Conservation (phyloP, 2,888 invertebrate genomes). For the Lathronympha strigana region DNA sequence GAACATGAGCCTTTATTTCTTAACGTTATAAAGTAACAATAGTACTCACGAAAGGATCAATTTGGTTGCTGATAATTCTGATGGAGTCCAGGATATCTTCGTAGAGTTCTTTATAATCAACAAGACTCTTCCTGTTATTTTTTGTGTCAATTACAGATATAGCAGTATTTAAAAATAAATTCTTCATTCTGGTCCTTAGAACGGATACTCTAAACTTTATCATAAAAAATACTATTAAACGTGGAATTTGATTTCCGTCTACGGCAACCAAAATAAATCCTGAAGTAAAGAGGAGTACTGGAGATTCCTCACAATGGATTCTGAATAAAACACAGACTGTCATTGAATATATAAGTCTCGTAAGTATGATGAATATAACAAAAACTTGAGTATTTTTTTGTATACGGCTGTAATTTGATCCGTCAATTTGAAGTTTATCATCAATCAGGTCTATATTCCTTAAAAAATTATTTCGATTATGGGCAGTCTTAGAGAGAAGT, state of each 20-base stretch:
- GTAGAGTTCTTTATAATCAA: conserved; percentile 22
- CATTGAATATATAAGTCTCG: conserved; percentile 28
- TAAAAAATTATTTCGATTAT: conserved; percentile 15
- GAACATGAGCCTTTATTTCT: not conserved
- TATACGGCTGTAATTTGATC: conserved; percentile 23
- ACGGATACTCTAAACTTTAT: conserved; percentile 31
- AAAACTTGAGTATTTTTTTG: conserved; percentile 7
- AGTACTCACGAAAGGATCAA: conserved; percentile 40
- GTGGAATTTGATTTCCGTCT: conserved; percentile 37
- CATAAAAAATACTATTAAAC: conserved; percentile 29
- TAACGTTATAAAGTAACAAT: not conserved
- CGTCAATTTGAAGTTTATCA: conserved; percentile 19
- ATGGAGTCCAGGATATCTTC: conserved; percentile 33
- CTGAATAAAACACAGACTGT: conserved; percentile 33
- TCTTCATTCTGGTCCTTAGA: conserved; percentile 21
- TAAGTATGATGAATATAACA: conserved; percentile 18
- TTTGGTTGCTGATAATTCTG: not conserved
- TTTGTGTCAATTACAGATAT: conserved; percentile 14
- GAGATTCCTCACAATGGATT: conserved; percentile 23
- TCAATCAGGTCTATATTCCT: conserved; percentile 31
- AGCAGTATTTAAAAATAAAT: conserved; percentile 9
- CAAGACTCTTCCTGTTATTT: conserved; percentile 8
- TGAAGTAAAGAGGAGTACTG: conserved; percentile 3
- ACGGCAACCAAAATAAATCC: conserved; percentile 36
- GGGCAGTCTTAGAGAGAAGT: conserved; percentile 7